Evolutionary conservation across 2,888 invertebrate genomes (phyloP), one percentile per base, ranked within the genome.

Genomic region (Merodon equestris): DNA sequence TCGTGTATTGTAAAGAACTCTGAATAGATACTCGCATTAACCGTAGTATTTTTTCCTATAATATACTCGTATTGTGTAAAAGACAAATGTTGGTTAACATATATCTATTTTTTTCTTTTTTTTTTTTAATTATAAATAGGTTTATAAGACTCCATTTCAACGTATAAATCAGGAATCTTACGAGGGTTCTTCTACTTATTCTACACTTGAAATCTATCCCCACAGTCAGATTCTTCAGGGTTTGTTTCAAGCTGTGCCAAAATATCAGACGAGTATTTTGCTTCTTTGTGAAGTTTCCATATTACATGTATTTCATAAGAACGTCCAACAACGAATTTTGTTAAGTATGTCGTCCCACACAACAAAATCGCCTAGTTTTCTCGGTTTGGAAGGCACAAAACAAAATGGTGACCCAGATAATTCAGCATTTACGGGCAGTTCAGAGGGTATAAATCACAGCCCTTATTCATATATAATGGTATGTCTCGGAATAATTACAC

Each of bases 371-470:
- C 89, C 89, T 54, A 89, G 89, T 83, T 84, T 88, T 19, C 84
- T 89, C 51, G 89, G 89, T 9, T 85, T 89, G 1, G 89, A 89
- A 76, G 89, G 88, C 40, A 87, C 88, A 45, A 88, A 88, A 71
- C 85, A 84, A 81, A 88, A 86, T 67, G 88, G 89, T 38, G 89
- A 89, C 84, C 89, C 89, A 19, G 89, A 89, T 73, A 89, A 89
- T 64, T 89, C 89, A 12, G 87, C 89, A 14, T 84, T 89, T 18
- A 89, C 89, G 14, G 89, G 86, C 15, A 84, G 83, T 7, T 44
- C 81, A 61, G 56, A 45, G 42, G n/a, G 67, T 63, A 63, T 47
- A 13, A 56, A 54, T 44, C 27, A 60, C 38, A 42, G 36, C 38
- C 50, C 68, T 15, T 74, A 19, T 50, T 54, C 64, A 42, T 79